Percentiles rank a stretch among this genome's conserved stretches.
phyloP scores from a whole-genome alignment of 2,113 vertebrate genomes.

The Trematocara unimaculatum region DNA sequence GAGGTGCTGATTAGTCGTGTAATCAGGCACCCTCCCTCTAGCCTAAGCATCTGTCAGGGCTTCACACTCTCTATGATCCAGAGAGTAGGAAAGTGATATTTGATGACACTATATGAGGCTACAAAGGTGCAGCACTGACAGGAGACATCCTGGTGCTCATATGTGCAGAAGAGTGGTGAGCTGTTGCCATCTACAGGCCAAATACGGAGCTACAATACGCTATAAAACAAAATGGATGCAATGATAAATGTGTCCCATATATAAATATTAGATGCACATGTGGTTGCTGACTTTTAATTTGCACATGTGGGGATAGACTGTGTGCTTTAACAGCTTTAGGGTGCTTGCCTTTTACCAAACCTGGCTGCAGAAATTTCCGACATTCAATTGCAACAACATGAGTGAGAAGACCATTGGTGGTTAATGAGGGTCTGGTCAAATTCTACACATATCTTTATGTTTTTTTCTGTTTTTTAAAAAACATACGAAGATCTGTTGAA shows the following conservation, averaged over 20 bases:
- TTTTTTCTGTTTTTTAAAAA: too few species aligned
- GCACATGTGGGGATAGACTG: background rate
- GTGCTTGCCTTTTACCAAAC: background rate
- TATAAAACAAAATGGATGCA: background rate
- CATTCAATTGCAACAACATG: background rate
- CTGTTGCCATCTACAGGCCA: constrained; percentile 46
- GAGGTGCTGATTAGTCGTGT: background rate
- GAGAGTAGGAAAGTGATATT: background rate
- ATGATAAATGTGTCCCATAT: background rate
- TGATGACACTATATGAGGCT: background rate
- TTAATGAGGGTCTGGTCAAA: background rate
- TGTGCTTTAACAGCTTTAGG: background rate
- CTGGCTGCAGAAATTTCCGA: background rate
- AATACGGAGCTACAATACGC: background rate
- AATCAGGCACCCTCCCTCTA: background rate
- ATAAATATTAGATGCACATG: background rate
- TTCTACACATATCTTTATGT: background rate
- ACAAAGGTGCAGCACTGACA: background rate
- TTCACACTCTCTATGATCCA: background rate
- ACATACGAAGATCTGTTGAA: background rate
- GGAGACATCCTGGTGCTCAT: background rate
- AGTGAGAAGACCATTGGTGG: background rate
- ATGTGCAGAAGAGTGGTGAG: background rate
- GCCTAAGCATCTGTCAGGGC: background rate
- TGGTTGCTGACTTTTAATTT: background rate